phyloP scores from a whole-genome alignment of 2,888 invertebrate species.

The Drepanosiphum platanoidis region DNA sequence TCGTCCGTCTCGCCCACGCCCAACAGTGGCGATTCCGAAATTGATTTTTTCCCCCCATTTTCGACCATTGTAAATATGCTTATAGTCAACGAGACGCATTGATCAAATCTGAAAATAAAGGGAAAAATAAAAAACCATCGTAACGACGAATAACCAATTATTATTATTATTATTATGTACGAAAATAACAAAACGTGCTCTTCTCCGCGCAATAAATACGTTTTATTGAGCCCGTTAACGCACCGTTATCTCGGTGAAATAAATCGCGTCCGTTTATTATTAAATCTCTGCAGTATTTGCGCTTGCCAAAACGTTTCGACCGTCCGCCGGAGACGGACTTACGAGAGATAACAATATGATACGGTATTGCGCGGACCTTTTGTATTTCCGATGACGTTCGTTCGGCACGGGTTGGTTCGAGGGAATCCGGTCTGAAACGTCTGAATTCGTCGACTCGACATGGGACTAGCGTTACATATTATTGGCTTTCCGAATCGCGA shows the following conservation, averaged over 20 bases:
- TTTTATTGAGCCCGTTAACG: neutral
- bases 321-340: neutral
- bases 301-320: neutral
- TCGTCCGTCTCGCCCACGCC: too few species aligned
- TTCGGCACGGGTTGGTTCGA: neutral
- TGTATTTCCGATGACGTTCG: neutral
- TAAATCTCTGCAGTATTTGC: neutral
- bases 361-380: neutral
- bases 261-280: neutral
- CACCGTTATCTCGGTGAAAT: neutral
- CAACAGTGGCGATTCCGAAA: too few species aligned
- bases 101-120: too few species aligned
- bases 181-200: too few species aligned
- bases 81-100: too few species aligned
- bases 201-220: neutral
- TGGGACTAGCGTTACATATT: neutral
- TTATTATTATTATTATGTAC: too few species aligned
- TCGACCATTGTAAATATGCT: too few species aligned
- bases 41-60: too few species aligned
- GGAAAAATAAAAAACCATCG: too few species aligned
- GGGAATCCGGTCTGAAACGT: neutral
- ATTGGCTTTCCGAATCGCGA: neutral
- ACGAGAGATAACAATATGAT: too few species aligned
- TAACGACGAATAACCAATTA: too few species aligned
- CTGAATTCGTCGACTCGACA: neutral